phyloP scores from a whole-genome alignment of 2,888 invertebrate genomes.

The Dioctria linearis region DNA sequence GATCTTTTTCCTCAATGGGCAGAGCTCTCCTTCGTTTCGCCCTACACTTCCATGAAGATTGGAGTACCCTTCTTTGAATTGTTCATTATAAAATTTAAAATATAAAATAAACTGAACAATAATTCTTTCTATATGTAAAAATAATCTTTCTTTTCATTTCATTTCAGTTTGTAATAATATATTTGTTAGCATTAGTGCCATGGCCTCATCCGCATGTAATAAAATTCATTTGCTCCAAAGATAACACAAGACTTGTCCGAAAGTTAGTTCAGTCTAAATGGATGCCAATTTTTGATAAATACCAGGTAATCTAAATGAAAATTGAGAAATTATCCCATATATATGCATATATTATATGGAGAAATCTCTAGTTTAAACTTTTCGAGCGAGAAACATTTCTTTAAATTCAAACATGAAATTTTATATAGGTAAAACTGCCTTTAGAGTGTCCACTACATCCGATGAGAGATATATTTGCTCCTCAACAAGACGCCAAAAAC shows the following conservation, averaged over 20 bases:
- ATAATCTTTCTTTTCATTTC: constrained; percentile 2
- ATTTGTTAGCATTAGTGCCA: constrained; percentile 87
- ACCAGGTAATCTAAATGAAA: constrained; percentile 72
- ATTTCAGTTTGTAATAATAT: constrained; percentile 83
- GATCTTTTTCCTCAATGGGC: too few relatives aligned
- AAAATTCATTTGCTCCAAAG: constrained; percentile 89
- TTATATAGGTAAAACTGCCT: constrained; percentile 80
- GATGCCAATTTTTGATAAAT: constrained; percentile 90
- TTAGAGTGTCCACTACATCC: constrained; percentile 93
- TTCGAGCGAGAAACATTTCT: background rate
- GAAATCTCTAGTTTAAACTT: too few relatives aligned
- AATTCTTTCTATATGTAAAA: background rate
- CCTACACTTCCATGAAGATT: too few relatives aligned
- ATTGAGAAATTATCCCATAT: too few relatives aligned
- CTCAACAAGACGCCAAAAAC: constrained; percentile 87
- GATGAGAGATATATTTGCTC: constrained; percentile 88
- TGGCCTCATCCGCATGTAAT: constrained; percentile 91
- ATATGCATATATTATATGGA: too few relatives aligned
- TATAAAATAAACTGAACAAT: too few relatives aligned
- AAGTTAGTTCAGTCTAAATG: constrained; percentile 93
- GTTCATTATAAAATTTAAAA: too few relatives aligned
- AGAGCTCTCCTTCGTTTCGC: too few relatives aligned
- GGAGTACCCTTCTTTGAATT: too few relatives aligned
- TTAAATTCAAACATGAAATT: background rate
- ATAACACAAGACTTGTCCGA: constrained; percentile 89